These are phyloP conservation scores for Esox masquinongy DNA, from an alignment of 2,797 vertebrate species.

Conservation along the genomic window DNA sequence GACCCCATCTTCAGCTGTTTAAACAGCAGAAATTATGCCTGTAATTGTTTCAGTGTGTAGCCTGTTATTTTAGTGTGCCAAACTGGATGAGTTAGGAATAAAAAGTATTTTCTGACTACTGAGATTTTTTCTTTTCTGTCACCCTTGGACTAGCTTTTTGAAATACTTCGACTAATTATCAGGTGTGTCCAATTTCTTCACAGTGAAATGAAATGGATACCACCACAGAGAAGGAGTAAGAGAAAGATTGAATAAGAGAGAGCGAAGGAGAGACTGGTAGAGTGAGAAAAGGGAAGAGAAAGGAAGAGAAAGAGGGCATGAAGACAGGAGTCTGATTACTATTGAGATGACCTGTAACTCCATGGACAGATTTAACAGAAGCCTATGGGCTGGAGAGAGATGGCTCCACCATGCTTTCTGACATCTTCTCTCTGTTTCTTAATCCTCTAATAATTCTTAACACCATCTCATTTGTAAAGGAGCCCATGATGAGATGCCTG, in stretches of 20 bases:
- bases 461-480: constrained; percentile 27
- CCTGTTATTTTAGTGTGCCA: constrained; percentile 67
- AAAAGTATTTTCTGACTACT: constrained; percentile 62
- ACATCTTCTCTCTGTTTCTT: constrained; percentile 29
- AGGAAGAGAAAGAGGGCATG: neutral
- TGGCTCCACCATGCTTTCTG: constrained; percentile 23
- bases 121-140: constrained; percentile 49
- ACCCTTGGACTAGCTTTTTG: constrained; percentile 16
- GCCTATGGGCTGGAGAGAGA: constrained; percentile 8
- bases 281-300: neutral
- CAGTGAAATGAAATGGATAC: constrained; percentile 36
- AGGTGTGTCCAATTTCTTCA: constrained; percentile 46
- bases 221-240: constrained; percentile 13
- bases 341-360: constrained; percentile 2
- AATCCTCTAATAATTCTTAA: constrained; percentile 33
- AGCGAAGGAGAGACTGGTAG: too few species aligned
- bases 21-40: constrained; percentile 68
- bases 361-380: constrained; percentile 17
- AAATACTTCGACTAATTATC: constrained; percentile 42
- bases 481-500: constrained; percentile 35
- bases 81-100: constrained; percentile 58
- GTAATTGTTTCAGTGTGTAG: constrained; percentile 74
- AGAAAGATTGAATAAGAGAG: neutral
- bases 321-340: neutral
- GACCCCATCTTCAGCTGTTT: constrained; percentile 69